Evolutionary conservation across 1,140 invertebrate species (phyloP), one percentile per base, ranked within the genome.

Genomic region (Drosophila nebulosa): DNA sequence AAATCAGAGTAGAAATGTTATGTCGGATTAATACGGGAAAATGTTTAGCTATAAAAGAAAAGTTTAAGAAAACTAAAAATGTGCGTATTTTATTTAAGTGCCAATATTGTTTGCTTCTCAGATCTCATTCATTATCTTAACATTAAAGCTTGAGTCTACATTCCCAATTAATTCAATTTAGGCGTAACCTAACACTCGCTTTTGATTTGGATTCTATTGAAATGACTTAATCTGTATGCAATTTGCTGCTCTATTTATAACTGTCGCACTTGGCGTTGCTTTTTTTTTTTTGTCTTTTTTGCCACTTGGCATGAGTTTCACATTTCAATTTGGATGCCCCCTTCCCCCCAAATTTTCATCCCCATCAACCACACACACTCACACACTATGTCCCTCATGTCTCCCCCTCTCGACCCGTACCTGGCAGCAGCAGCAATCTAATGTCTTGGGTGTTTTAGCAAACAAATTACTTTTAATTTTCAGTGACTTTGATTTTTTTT

Each of bases 381-480:
- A 4, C 22, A 4, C n/a, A n/a, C n/a, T n/a, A n/a, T n/a, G n/a
- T n/a, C n/a, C n/a, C n/a, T n/a, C n/a, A n/a, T n/a, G n/a, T n/a
- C n/a, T 26, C n/a, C 46, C 36, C 10, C 26, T n/a, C n/a, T n/a
- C n/a, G n/a, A n/a, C 30, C 50, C 16, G 39, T 24, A 10, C 21
- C 14, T 26, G 18, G 10, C 30, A 61, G 27, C 53, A 16, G 10
- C 30, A 61, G 27, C 53, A 16, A 60, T 36, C 62, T 77, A 66
- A 78, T 80, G 78, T 86, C 78, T 81, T 83, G 75, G 78, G 83
- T 64, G 78, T 83, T 88, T 88, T 88, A 63, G 78, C 83, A 88
- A 88, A 88, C 83, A 88, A 88, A 88, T 88, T 86, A 88, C 83
- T 88, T 88, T 88, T 88, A 88, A 88, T 88, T 88, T 88, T 83